Evolutionary conservation across 1,140 invertebrate species (phyloP), one percentile per base, ranked within the genome.

Genomic region (Prorops nasuta): DNA sequence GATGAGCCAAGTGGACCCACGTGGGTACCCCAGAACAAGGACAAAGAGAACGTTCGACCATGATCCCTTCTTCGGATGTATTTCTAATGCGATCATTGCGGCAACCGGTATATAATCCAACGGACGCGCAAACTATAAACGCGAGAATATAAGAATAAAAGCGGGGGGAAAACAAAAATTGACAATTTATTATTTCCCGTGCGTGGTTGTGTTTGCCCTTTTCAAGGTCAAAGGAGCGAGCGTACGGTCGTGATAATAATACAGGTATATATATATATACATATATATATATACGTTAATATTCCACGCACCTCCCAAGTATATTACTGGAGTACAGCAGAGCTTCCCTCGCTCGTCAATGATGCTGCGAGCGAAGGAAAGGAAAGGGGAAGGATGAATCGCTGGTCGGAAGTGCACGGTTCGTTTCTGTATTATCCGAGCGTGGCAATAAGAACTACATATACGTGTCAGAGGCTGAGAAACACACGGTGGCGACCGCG

Each of bases 391-490:
- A 47, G 39, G 43, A 49, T 24, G 53, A 56, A 52, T 52, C 49
- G 49, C 44, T 51, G 34, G 43, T 44, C 49, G 53, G 51, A 50
- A 57, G 47, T 57, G 55, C 55, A 57, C 45, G 55, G 51, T 45
- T 57, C 55, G 55, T 57, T 57, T 57, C 55, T 57, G 55, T 54
- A 54, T 57, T 57, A 57, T 38, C 46, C 24, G 24, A 10, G 24
- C 4, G 20, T 24, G 45, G 46, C 39, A 46, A 57, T 51, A 57
- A 57, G n/a, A n/a, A n/a, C n/a, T n/a, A n/a, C n/a, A n/a, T n/a
- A n/a, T n/a, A n/a, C n/a, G n/a, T n/a, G n/a, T n/a, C n/a, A n/a
- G n/a, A n/a, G n/a, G n/a, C n/a, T n/a, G n/a, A n/a, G n/a, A n/a
- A n/a, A n/a, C n/a, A 56, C 34, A 24, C 21, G 24, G 24, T 10